Base-by-base conservation (phyloP, 2,888 invertebrate species). In the Rhamnusium bicolor region DNA sequence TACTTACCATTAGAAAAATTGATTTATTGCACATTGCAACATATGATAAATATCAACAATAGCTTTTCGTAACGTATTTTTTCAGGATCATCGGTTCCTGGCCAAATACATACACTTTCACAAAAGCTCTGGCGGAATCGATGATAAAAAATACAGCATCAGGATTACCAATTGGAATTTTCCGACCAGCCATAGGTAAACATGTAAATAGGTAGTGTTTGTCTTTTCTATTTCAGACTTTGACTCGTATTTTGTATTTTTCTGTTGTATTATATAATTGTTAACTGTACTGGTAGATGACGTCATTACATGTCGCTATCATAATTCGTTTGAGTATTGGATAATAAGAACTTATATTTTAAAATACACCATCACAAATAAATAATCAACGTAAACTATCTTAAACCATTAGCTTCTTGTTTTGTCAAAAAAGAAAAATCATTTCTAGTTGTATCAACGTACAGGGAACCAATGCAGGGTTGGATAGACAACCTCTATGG, bases 91-190 rank as follows among this genome's bases (percentile, higher is more conserved):
- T 92, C 18, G 91, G 91, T 16, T 85, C 90, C 0, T 94, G 95
- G 90, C 96, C 96, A 0, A 96, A 96, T 85, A 96, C 96, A 0
- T 97, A 97, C 88, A 94, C 95, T 0, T 95, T 93, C 85, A 96
- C 96, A 1, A 97, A 97, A 89, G 94, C 95, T 0, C 84, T 96
- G 63, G 95, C 95, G 0, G 96, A 97, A 85, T 91, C 92, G 78
- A 89, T 93, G 71, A 86, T 96, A 0, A 87, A 90, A 40, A 87
- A 89, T 14, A 91, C 91, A 73, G 91, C 91, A 4, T 88, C 88
- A 12, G 90, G 89, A 10, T 85, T 96, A 40, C 95, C 95, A 0
- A 86, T 96, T 10, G 94, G 93, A 60, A 93, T 97, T 77, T 93
- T 96, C 81, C 89, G 97, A 75, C 96, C 96, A 0, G 94, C 94